Conservation (phyloP, 2,113 vertebrate genomes). For the Caranx ignobilis region DNA sequence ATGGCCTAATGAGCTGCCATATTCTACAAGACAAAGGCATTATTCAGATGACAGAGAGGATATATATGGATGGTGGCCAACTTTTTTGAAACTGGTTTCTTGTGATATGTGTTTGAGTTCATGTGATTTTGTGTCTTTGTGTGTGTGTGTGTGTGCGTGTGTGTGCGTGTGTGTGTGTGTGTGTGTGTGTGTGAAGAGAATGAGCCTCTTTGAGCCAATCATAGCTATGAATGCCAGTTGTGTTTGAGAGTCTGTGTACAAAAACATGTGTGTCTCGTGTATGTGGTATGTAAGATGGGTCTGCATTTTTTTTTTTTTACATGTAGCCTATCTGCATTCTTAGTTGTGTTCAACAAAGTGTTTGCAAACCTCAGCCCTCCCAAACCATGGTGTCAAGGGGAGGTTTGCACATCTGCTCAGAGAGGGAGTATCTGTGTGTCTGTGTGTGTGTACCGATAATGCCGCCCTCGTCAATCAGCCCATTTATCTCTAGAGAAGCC, state of each 20-base stretch:
- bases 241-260: not conserved
- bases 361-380: constrained; percentile 3
- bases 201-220: constrained; percentile 19
- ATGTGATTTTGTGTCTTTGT: constrained; percentile 61
- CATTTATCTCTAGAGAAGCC: constrained; percentile 46
- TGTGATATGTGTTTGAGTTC: constrained; percentile 61
- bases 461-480: constrained; percentile 33
- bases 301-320: too few species aligned
- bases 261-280: not conserved
- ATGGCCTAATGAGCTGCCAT: constrained; percentile 48
- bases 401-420: not conserved
- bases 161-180: constrained; percentile 32
- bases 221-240: constrained; percentile 13
- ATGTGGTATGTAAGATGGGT: not conserved
- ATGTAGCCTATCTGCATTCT: not conserved
- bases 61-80: constrained; percentile 29
- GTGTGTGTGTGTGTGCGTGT: constrained; percentile 22
- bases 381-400: not conserved
- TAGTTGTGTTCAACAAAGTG: not conserved
- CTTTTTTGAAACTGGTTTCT: constrained; percentile 50
- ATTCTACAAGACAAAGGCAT: constrained; percentile 47
- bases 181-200: constrained; percentile 47
- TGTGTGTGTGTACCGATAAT: constrained; percentile 1
- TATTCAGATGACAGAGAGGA: constrained; percentile 33
- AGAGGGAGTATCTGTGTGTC: not conserved